Evolutionary conservation across 2,797 vertebrate genomes (phyloP), one percentile per base, ranked within the genome.

Genomic region (Lateolabrax maculatus): DNA sequence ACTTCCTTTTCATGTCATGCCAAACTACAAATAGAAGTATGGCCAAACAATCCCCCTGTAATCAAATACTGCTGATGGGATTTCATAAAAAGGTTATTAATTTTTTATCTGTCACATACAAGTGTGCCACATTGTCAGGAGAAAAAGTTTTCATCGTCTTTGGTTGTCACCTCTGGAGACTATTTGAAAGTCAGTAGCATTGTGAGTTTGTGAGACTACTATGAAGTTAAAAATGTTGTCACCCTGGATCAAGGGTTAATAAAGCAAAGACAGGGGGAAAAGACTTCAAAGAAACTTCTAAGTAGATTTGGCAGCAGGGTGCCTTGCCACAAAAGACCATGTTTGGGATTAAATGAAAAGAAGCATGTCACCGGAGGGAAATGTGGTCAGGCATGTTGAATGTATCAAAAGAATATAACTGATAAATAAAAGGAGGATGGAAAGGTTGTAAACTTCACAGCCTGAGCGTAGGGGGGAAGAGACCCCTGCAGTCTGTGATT

Each of bases 381-480:
- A 91, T 78, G 82, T 86, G 91, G 83, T 86, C 81, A 75, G 69
- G 82, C 90, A 84, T 89, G 92, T 89, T 89, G 80, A 75, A 90
- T 83, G 85, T 89, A 92, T 93, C 87, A 90, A 90, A 93, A 89
- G 86, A 90, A 89, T 85, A 85, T 88, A 85, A 81, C 81, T 83
- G 91, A 93, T 93, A 89, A 93, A 93, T 93, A 93, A 90, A 90
- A 91, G 86, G 92, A 93, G 92, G 91, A 94, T 87, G 92, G 90
- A 90, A 81, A 86, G 83, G 91, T 92, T 94, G 91, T 93, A 92
- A 94, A 94, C 91, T 94, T 93, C 90, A 90, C 90, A 93, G 92
- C 84, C 86, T 80, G 81, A 65, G 74, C 63, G 1, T 70, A 83
- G 77, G 74, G 89, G 84, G 93, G 84, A 93, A 91, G 81, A 81